A percentile compares a stretch with the other conserved stretches of the same genome.
These are phyloP conservation scores for Telmatherina bonti DNA, from an alignment of 2,797 vertebrate species.

Conservation along the genomic window DNA sequence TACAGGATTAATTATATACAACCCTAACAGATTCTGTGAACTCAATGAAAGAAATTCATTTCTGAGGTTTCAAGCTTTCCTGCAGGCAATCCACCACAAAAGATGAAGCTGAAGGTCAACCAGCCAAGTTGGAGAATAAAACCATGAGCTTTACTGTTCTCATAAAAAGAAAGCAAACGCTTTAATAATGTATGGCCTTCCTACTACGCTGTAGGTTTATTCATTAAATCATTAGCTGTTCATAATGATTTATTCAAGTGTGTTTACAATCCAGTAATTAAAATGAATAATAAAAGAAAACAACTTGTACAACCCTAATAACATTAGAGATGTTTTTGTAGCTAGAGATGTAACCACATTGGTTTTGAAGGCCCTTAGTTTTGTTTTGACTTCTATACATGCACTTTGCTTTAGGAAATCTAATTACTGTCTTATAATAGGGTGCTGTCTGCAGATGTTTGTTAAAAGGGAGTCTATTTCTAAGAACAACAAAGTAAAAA, in stretches of 20 bases:
- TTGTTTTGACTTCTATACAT: no score
- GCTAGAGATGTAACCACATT: not conserved
- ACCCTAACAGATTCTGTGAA: conserved; percentile 64
- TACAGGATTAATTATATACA: conserved; percentile 60
- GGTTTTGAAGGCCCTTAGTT: conserved; percentile 5
- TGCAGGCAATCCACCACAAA: conserved; percentile 45
- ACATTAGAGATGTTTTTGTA: conserved; percentile 9
- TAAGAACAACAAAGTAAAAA: not conserved
- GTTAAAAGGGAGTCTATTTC: not conserved
- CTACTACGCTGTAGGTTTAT: conserved; percentile 33
- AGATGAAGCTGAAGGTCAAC: conserved; percentile 46
- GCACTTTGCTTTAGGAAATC: not conserved
- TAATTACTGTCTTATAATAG: not conserved
- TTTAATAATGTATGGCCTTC: conserved; percentile 52
- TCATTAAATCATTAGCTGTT: conserved; percentile 40
- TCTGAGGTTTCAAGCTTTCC: conserved; percentile 63
- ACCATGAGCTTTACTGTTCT: conserved; percentile 27
- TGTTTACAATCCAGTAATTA: conserved; percentile 49
- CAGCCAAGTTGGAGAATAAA: conserved; percentile 47
- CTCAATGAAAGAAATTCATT: conserved; percentile 63
- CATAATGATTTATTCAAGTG: conserved; percentile 51
- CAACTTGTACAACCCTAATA: conserved; percentile 23
- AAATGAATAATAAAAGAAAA: conserved; percentile 53
- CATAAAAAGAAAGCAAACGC: conserved; percentile 37
- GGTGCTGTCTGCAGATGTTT: not conserved